These are phyloP conservation scores for Drosophila anomalata DNA, from an alignment of 2,888 invertebrate genomes.

Conservation along the genomic window DNA sequence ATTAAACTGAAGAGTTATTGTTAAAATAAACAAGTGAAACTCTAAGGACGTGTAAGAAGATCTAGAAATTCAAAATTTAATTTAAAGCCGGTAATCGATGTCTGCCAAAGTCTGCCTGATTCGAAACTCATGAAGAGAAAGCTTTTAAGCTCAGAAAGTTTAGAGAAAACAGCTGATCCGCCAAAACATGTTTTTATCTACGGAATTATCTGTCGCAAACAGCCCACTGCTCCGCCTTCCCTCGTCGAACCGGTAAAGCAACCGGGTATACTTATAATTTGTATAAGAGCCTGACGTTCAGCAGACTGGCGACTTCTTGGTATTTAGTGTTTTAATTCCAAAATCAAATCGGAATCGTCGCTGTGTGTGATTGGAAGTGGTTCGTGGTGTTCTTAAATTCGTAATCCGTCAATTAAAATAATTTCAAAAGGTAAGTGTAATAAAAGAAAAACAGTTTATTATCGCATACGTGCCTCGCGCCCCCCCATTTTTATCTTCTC, in stretches of 20 bases:
- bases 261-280: not conserved
- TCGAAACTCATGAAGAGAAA: slow-evolving; percentile 20
- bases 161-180: slow-evolving; percentile 49
- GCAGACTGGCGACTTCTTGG: slow-evolving; percentile 45
- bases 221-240: slow-evolving; percentile 20
- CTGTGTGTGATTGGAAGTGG: slow-evolving; percentile 64
- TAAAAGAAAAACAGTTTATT: slow-evolving; percentile 32
- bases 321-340: slow-evolving; percentile 9
- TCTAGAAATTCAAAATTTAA: slow-evolving; percentile 11
- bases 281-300: slow-evolving; percentile 16
- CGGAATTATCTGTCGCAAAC: slow-evolving; percentile 48
- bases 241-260: not conserved
- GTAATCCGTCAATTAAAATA: slow-evolving; percentile 50
- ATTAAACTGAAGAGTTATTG: too few relatives aligned
- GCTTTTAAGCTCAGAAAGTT: slow-evolving; percentile 35
- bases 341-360: slow-evolving; percentile 60
- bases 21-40: too few relatives aligned
- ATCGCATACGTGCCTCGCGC: slow-evolving; percentile 3
- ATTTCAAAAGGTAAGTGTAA: slow-evolving; percentile 58
- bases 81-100: slow-evolving; percentile 19
- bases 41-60: not conserved
- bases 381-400: slow-evolving; percentile 49
- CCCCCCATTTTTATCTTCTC: slow-evolving; percentile 15
- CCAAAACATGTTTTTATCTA: slow-evolving; percentile 68
- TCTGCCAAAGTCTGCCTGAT: slow-evolving; percentile 21